These are phyloP conservation scores for Rotaria macrura DNA, from an alignment of 2,888 invertebrate species.

Conservation along the genomic window DNA sequence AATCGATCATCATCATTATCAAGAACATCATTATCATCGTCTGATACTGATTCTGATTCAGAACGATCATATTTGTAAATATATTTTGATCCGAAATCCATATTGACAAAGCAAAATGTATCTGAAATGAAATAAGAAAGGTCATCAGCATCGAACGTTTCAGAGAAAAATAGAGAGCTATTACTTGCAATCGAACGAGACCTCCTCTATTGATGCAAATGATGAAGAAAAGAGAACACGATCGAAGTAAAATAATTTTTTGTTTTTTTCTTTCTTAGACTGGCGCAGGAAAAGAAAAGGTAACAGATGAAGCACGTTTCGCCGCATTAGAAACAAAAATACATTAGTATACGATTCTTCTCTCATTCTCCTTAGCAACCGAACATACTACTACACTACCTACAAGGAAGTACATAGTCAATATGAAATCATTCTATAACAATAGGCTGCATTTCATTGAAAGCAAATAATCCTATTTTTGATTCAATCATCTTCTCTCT, in stretches of 20 bases:
- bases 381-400: not conserved
- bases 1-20: not conserved
- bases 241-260: not conserved
- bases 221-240: too few species aligned
- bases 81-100: slow-evolving; percentile 10
- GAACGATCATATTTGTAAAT: not conserved
- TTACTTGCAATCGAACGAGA: too few species aligned
- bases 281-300: not conserved
- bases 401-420: not conserved
- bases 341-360: not conserved
- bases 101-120: not conserved
- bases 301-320: not conserved
- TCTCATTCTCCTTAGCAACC: not conserved
- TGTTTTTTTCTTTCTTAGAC: not conserved
- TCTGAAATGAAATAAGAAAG: not conserved
- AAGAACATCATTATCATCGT: not conserved
- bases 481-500: too few species aligned
- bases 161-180: too few species aligned
- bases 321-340: too few species aligned
- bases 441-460: too few species aligned
- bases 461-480: too few species aligned
- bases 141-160: too few species aligned
- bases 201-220: too few species aligned
- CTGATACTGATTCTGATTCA: not conserved
- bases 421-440: too few species aligned